A percentile compares a stretch with the other conserved stretches of the same genome.
These are phyloP conservation scores for Psittacula cyanocephala DNA, from an alignment of 2,113 vertebrate species.

Conservation along the genomic window DNA sequence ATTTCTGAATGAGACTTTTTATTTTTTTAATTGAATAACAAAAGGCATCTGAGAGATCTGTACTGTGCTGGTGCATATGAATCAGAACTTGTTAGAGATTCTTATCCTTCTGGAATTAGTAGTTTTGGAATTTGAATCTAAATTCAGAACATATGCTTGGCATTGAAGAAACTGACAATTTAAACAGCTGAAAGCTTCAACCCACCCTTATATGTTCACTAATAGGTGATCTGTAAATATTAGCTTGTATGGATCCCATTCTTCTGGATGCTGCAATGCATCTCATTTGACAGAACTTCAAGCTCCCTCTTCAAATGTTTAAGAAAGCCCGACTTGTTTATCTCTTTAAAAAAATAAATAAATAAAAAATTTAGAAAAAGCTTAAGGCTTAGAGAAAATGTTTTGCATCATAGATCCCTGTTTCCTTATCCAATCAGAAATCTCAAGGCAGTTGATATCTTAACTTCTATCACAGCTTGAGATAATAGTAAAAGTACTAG, in stretches of 20 bases:
- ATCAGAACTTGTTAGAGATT: neutral
- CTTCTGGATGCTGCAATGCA: neutral
- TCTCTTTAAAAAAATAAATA: neutral
- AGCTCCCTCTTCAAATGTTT: neutral
- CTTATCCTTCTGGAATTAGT: neutral
- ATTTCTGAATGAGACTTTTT: neutral
- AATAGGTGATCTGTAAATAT: neutral
- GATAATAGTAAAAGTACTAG: neutral
- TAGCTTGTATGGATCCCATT: neutral
- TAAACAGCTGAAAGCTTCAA: neutral
- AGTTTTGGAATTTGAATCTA: neutral
- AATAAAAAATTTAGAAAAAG: too few relatives aligned
- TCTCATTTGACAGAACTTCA: neutral
- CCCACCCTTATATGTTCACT: neutral
- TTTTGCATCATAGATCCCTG: neutral
- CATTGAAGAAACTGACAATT: neutral
- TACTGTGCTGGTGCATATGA: neutral
- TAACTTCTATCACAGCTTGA: neutral
- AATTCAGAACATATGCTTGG: neutral
- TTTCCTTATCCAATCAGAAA: neutral
- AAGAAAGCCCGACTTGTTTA: neutral
- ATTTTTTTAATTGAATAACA: neutral
- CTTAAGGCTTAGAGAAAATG: neutral
- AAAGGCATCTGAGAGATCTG: neutral
- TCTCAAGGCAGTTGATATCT: neutral